phyloP scores from a whole-genome alignment of 2,888 invertebrate species.

The Eilema depressum region DNA sequence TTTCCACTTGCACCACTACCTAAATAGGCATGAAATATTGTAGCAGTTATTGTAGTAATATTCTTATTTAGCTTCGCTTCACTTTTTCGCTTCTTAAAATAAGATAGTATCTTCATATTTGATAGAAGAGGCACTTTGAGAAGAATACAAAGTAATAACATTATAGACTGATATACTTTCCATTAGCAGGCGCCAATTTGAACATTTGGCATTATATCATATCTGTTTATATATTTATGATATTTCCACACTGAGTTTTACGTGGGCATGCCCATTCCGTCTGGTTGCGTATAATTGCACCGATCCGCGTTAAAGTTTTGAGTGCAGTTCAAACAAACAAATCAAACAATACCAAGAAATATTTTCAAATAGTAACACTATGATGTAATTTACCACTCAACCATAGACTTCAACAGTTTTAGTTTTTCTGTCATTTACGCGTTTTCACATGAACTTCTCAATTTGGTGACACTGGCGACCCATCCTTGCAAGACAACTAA shows the following conservation, averaged over 20 bases:
- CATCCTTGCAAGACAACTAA: too few relatives aligned
- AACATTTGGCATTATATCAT: conserved; percentile 18
- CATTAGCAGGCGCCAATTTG: conserved; percentile 12
- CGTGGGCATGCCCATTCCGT: conserved; percentile 26
- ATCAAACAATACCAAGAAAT: conserved; percentile 22
- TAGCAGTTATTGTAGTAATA: too few relatives aligned
- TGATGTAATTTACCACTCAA: conserved; percentile 20
- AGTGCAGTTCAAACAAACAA: conserved; percentile 34
- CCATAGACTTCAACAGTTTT: conserved; percentile 31
- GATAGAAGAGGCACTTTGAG: not conserved
- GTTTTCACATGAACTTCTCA: too few relatives aligned
- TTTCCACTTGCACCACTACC: too few relatives aligned
- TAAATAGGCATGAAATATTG: too few relatives aligned
- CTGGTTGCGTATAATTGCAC: conserved; percentile 30
- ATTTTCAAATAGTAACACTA: conserved; percentile 23
- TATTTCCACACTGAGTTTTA: conserved; percentile 23
- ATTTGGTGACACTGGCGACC: too few relatives aligned
- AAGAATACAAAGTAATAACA: not conserved
- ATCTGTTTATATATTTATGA: conserved; percentile 19
- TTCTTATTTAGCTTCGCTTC: too few relatives aligned
- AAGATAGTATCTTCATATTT: not conserved
- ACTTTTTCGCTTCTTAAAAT: too few relatives aligned
- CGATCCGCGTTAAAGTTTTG: conserved; percentile 20
- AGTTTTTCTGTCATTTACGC: conserved; percentile 46
- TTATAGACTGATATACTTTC: not conserved